Evolutionary conservation across 2,888 invertebrate genomes (phyloP).

Genomic region (Cephus runcator): DNA sequence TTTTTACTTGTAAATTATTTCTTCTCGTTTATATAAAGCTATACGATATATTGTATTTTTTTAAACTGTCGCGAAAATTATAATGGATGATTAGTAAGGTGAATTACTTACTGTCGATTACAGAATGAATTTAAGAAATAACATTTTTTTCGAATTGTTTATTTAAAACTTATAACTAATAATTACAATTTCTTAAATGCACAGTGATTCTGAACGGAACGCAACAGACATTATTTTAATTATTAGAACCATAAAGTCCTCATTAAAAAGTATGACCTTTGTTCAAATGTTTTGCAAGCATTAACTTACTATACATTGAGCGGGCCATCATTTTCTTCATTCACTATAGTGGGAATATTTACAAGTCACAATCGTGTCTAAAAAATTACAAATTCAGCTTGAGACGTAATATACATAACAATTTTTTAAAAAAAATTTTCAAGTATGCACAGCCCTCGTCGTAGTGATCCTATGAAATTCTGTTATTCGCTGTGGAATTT

Average conservation of each 20-base stretch:
- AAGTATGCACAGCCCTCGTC: background rate
- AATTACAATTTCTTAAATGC: background rate
- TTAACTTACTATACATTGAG: background rate
- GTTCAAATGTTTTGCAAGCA: background rate
- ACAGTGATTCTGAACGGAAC: background rate
- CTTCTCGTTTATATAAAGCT: background rate
- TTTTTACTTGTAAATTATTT: background rate
- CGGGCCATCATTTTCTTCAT: background rate
- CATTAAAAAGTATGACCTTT: background rate
- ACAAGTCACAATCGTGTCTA: background rate
- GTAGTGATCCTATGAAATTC: background rate
- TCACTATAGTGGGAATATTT: background rate
- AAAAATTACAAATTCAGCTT: background rate
- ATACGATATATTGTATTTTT: background rate
- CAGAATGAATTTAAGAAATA: background rate
- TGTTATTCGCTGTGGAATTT: background rate
- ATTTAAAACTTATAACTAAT: background rate
- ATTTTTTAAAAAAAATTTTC: no score
- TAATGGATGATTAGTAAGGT: background rate
- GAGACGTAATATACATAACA: no score
- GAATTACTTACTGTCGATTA: background rate
- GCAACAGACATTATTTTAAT: background rate
- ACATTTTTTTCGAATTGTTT: background rate
- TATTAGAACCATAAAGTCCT: background rate
- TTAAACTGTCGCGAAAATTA: background rate